Evolutionary conservation across 2,888 invertebrate genomes (phyloP).

Genomic region (Hylaea fasciaria): DNA sequence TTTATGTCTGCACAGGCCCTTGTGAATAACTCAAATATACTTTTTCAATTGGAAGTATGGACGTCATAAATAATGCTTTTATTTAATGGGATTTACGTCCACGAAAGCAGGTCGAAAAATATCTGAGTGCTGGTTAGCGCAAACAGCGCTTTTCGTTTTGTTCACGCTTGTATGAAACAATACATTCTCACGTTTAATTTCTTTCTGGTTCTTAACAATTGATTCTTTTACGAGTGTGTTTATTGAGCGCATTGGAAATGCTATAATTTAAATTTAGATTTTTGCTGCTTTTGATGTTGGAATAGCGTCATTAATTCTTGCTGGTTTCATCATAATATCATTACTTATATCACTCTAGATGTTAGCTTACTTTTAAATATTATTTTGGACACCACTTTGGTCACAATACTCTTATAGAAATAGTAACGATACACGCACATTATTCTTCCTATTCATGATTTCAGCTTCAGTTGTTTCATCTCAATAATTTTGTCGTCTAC

Average conservation of each 20-base stretch:
- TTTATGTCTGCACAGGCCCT: slow-evolving; percentile 56
- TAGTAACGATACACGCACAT: no score
- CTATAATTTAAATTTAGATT: slow-evolving; percentile 73
- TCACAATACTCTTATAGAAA: no score
- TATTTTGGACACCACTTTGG: no score
- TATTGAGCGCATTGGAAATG: slow-evolving; percentile 79
- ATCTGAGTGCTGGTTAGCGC: slow-evolving; percentile 80
- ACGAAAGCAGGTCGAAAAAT: slow-evolving; percentile 82
- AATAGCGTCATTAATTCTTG: slow-evolving; percentile 24
- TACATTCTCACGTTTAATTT: slow-evolving; percentile 85
- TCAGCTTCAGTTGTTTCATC: slow-evolving; percentile 1
- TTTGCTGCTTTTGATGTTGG: slow-evolving; percentile 41
- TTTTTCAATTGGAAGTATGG: slow-evolving; percentile 67
- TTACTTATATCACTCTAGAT: slow-evolving; percentile 9
- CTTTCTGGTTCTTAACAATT: slow-evolving; percentile 79
- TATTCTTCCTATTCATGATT: background rate
- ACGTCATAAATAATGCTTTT: slow-evolving; percentile 76
- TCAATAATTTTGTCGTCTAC: slow-evolving; percentile 12
- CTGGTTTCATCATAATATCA: slow-evolving; percentile 18
- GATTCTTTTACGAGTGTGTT: slow-evolving; percentile 84
- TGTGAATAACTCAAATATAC: slow-evolving; percentile 56
- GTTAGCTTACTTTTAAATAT: no score
- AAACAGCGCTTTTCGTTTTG: slow-evolving; percentile 77
- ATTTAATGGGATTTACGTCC: slow-evolving; percentile 80
- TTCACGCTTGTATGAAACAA: slow-evolving; percentile 82